These are phyloP conservation scores for Bungarus multicinctus DNA, from an alignment of 2,113 vertebrate genomes.

Conservation along the genomic window DNA sequence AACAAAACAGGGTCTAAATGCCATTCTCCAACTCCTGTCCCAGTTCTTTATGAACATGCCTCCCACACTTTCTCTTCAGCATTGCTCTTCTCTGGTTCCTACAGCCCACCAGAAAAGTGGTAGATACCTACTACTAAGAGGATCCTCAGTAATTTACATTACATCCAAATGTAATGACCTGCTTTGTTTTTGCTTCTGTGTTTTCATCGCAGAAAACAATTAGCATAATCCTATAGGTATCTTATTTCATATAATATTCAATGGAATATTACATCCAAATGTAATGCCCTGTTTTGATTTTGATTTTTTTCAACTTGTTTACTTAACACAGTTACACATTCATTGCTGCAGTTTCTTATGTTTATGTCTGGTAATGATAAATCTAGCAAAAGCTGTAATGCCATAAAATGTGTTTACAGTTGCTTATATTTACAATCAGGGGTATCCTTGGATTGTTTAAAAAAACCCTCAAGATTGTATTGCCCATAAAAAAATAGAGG, in stretches of 20 bases:
- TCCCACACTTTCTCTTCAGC: not conserved
- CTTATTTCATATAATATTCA: not conserved
- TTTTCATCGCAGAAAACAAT: not conserved
- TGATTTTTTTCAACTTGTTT: not conserved
- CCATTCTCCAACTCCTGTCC: not conserved
- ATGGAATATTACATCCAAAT: not conserved
- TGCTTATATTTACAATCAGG: not conserved
- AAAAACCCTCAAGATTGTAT: not conserved
- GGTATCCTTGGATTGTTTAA: not conserved
- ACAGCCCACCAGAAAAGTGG: not conserved
- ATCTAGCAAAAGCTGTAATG: not conserved
- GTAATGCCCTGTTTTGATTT: not conserved
- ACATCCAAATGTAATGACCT: not conserved
- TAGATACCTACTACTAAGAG: not conserved
- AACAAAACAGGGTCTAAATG: not conserved
- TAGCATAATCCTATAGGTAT: not conserved
- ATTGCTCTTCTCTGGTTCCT: not conserved
- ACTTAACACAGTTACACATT: not conserved
- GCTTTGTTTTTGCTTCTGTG: not conserved
- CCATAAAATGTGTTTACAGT: not conserved
- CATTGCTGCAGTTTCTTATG: not conserved
- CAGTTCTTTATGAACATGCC: not conserved
- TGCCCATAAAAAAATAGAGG: not conserved
- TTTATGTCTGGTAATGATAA: not conserved
- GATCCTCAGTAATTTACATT: not conserved